Base-by-base conservation (phyloP, 2,113 vertebrate genomes). In the Callospermophilus lateralis region DNA sequence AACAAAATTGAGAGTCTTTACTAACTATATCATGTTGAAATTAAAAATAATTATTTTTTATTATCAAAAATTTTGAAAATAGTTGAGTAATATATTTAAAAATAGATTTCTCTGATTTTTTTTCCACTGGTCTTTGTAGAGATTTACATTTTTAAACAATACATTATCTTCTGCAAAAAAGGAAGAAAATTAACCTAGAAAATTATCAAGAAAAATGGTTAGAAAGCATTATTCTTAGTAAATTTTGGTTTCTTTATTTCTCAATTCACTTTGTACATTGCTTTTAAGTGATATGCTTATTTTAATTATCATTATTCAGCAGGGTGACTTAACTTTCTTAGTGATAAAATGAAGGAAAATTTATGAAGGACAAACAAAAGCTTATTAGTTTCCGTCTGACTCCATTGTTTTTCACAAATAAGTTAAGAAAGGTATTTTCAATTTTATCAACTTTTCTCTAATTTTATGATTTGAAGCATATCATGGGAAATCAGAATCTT, bases 241-340 rank as follows among this genome's bases (percentile, higher is more conserved):
- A 73, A 6, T 85, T 42, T 67, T 37, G 51, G 51, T 4, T 80
- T 65, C 5, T 67, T 67, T 93, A 81, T 90, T 84, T 61, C 34
- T 73, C 55, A 76, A 16, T 74, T 78, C 19, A 90, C 61, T 90
- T 85, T 89, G 34, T 37, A 87, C 26, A 61, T 86, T 85, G 1
- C 51, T 95, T 94, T 86, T 80, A 90, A 76, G 32, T 78, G 0
- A 9, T 28, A 42, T 58, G n/a, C 22, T 84, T 84, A 95, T 96
- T 90, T 84, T 80, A 79, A 80, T 84, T 84, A 86, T 63, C 28
- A 9, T 85, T 53, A 90, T 93, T 86, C 30, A 65, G 48, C 30
- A 92, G 8, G 67, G 3, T 80, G 48, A n/a, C 13, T 90, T 81
- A 92, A 73, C 12, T 79, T 28, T 12, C 53, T 73, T 28, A 32